Conservation (phyloP, 1,140 invertebrate genomes). For the Drosophila truncata region DNA sequence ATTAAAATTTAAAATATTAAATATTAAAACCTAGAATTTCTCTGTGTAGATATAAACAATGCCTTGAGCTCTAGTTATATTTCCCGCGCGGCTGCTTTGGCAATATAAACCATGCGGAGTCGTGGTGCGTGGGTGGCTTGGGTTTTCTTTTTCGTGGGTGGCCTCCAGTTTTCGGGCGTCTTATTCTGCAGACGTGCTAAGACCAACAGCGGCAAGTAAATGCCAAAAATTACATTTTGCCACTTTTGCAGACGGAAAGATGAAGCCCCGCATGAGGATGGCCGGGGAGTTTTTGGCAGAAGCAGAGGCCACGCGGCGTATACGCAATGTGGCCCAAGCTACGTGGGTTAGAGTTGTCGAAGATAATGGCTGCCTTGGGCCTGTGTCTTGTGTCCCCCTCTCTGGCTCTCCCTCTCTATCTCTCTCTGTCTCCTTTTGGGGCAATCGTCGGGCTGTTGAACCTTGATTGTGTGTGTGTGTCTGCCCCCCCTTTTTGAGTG, state of each 20-base stretch:
- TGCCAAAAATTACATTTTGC: conserved; percentile 84
- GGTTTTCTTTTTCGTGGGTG: conserved; percentile 1
- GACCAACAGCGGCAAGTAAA: conserved; percentile 57
- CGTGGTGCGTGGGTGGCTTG: conserved; percentile 27
- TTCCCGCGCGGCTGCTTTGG: conserved; percentile 47
- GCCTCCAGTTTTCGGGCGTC: conserved; percentile 4
- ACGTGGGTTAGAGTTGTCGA: conserved; percentile 73
- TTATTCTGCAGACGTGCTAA: conserved; percentile 50
- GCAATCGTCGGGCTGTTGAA: conserved; percentile 80
- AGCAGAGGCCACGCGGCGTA: conserved; percentile 41
- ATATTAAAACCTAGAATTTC: not conserved
- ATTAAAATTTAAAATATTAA: too few relatives aligned
- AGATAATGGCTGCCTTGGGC: conserved; percentile 78
- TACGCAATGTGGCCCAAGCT: conserved; percentile 66
- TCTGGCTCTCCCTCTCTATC: not conserved
- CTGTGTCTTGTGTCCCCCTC: conserved; percentile 22
- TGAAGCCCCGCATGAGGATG: conserved; percentile 41
- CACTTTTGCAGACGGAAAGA: conserved; percentile 77
- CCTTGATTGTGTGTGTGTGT: conserved; percentile 74
- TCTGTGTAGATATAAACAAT: conserved; percentile 51
- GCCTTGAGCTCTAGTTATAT: conserved; percentile 52
- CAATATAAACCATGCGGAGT: conserved; percentile 39
- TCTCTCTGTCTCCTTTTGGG: conserved; percentile 38
- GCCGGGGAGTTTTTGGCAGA: conserved; percentile 15
- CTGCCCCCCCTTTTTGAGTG: conserved; percentile 32